Conservation (phyloP, 2,797 vertebrate species). For the Lerista edwardsae region DNA sequence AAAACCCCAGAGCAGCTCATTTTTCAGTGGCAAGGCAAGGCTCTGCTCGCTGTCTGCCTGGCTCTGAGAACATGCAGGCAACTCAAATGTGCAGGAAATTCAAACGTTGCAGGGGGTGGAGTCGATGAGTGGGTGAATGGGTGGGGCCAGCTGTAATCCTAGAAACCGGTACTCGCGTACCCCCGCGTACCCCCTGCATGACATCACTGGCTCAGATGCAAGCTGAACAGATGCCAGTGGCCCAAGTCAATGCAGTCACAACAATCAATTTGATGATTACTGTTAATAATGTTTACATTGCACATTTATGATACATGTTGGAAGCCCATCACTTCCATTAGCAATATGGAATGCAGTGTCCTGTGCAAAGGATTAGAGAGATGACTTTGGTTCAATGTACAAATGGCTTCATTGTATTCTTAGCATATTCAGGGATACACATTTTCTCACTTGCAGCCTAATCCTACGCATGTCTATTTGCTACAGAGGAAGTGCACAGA, state of each 20-base stretch:
- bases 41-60: too few relatives aligned
- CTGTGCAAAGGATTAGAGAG: neutral
- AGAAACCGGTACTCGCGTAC: too few relatives aligned
- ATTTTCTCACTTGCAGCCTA: neutral
- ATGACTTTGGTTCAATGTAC: too few relatives aligned
- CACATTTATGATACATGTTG: neutral
- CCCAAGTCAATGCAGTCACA: neutral
- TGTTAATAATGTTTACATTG: neutral
- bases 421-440: neutral
- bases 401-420: too few relatives aligned
- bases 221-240: neutral
- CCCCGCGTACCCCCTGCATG: too few relatives aligned
- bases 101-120: too few relatives aligned
- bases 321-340: neutral
- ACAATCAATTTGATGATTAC: neutral
- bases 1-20: too few relatives aligned
- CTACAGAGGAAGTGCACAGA: neutral
- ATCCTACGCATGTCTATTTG: neutral
- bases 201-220: fast-evolving
- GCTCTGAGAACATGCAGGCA: too few relatives aligned
- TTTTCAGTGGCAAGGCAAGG: too few relatives aligned
- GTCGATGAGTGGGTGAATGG: too few relatives aligned
- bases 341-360: neutral
- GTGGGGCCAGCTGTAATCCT: too few relatives aligned
- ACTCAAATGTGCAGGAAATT: too few relatives aligned